Base-by-base conservation (phyloP, 2,113 vertebrate species). In the Melierax canorus region DNA sequence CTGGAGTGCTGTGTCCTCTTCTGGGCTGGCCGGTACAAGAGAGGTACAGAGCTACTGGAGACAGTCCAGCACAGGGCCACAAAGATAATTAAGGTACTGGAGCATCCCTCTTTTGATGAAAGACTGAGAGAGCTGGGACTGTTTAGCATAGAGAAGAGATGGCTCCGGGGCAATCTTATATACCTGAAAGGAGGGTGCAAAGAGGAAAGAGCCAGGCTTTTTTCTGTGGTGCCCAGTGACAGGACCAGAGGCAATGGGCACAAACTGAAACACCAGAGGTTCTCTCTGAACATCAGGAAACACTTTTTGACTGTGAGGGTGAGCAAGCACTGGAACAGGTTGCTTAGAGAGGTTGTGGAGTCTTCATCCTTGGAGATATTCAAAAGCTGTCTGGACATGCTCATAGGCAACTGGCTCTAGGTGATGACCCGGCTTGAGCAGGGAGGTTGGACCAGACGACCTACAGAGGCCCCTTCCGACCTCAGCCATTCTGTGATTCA, bases 101-200 rank as follows among this genome's bases (percentile, higher is more conserved):
- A 91, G 14, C 30, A n/a, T 41, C 15, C 9, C 6, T 79, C 29
- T 38, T 58, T 20, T n/a, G 38, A 41, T 43, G 38, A 73, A 41
- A 78, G 29, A 13, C 32, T n/a, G 27, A 68, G 27, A 43, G 22
- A 29, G 5, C 36, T 36, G 58, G 22, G 24, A 13, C 30, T 45
- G 7, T 32, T 78, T 7, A 43, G 21, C 22, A 11, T 7, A 27
- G 34, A 73, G 53, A 73, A 66, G 39, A 53, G 23, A 39, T 9
- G 9, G 8, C 30, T 76, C 36, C 14, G 18, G 23, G 4, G 8
- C 0, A 0, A n/a, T 29, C 27, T 84, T 48, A 32, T 6, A 51
- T 18, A 43, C 12, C 53, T 73, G 48, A 76, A 56, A 41, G 34
- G 14, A 58, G 11, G 26, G 51, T 53, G 26, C 51, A 29, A 53